Evolutionary conservation across 1,140 invertebrate species (phyloP).

Genomic region (Euura lappo): DNA sequence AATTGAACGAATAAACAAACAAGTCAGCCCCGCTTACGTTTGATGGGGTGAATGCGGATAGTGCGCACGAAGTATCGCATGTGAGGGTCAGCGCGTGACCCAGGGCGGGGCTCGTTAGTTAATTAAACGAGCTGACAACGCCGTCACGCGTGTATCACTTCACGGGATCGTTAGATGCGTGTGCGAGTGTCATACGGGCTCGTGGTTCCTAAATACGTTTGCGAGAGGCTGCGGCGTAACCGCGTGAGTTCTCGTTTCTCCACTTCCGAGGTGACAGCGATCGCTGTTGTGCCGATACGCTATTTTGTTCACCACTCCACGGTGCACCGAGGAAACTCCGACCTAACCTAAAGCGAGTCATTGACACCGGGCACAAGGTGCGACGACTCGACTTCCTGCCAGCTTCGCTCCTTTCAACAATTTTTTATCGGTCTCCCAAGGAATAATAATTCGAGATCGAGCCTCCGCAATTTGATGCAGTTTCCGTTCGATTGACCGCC

Average conservation of each 20-base stretch:
- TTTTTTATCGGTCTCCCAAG: too few relatives aligned
- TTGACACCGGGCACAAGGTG: too few relatives aligned
- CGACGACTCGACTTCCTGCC: too few relatives aligned
- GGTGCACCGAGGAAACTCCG: too few relatives aligned
- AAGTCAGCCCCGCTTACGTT: too few relatives aligned
- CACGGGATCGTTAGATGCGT: not conserved
- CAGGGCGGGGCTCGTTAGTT: conserved; percentile 44
- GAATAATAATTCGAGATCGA: too few relatives aligned
- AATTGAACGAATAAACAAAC: too few relatives aligned
- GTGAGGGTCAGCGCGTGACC: conserved; percentile 14
- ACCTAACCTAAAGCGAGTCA: too few relatives aligned
- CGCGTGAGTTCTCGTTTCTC: not conserved
- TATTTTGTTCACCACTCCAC: too few relatives aligned
- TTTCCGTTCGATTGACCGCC: not conserved
- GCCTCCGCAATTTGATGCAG: not conserved
- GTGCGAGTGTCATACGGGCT: not conserved
- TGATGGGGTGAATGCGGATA: too few relatives aligned
- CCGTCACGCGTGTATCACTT: conserved; percentile 15
- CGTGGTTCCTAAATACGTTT: not conserved
- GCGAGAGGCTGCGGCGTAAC: not conserved
- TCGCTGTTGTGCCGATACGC: not conserved
- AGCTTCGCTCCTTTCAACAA: too few relatives aligned
- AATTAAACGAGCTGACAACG: conserved; percentile 39
- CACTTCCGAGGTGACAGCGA: not conserved
- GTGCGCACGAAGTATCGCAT: not conserved